These are phyloP conservation scores for Trachelus iudaicus DNA, from an alignment of 2,888 invertebrate species.

Conservation along the genomic window DNA sequence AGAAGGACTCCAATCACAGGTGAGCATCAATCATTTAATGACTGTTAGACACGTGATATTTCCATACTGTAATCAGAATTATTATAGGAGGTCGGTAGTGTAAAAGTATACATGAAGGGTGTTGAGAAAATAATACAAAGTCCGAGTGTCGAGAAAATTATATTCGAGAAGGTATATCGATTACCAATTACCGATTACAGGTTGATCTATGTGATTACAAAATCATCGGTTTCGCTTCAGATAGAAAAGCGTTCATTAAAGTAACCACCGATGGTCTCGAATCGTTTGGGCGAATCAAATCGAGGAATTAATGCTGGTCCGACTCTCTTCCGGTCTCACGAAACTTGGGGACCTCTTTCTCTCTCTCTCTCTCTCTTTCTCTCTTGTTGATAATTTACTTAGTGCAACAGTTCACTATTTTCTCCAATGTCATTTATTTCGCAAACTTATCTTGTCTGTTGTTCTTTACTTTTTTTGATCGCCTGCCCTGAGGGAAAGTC, in stretches of 20 bases:
- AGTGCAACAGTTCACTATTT: background rate
- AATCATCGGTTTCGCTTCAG: background rate
- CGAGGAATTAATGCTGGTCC: background rate
- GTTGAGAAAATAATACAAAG: background rate
- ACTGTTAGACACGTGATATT: background rate
- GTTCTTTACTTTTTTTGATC: background rate
- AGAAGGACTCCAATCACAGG: conserved; percentile 55
- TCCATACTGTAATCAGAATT: background rate
- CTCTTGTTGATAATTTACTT: background rate
- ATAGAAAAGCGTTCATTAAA: background rate
- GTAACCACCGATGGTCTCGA: background rate
- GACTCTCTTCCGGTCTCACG: background rate
- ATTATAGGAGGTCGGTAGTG: background rate
- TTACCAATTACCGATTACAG: background rate
- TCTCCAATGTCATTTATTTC: background rate
- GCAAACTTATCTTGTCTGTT: background rate
- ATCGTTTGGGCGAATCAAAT: background rate
- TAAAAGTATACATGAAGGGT: background rate
- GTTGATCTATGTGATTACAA: background rate
- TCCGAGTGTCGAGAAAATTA: background rate
- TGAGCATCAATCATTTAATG: conserved; percentile 32
- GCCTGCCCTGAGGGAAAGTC: background rate
- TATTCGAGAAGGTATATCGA: background rate
- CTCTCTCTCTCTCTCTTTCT: no score
- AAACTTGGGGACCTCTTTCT: background rate